Base-by-base conservation (phyloP, 2,888 invertebrate genomes). In the Atrina japonica region DNA sequence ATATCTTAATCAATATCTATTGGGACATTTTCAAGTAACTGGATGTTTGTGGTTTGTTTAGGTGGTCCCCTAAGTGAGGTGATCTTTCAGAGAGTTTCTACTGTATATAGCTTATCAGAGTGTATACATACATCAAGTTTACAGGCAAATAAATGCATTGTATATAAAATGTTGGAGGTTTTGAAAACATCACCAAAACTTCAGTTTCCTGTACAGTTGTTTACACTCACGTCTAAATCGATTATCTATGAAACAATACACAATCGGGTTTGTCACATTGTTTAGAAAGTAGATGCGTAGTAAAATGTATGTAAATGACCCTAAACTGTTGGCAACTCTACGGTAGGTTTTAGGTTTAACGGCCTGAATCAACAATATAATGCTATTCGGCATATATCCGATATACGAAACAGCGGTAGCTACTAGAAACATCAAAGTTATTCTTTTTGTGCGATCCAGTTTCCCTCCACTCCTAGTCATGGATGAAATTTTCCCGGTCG, bases 351-450 rank as follows among this genome's bases (percentile, higher is more conserved):
- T 52, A 23, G 30, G 49, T 25, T 58, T 71, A n/a, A 63, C 18
- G 0, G 61, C 66, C 21, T 71, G 61, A 3, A 71, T 71, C 23
- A 66, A 43, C n/a, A 66, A 25, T 1, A 71, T 47, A n/a, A 71
- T 47, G 16, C 52, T 45, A 21, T 71, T 61, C 1, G 71, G 71
- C 14, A 71, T 27, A 16, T 63, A 66, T 0, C 71, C 71, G 1
- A 66, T 49, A 40, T 71, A 71, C 2, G 71, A 71, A 16, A 71
- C 63, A 18, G 66, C 71, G 1, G 71, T 71, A 1, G 71, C 71
- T 2, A 71, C 66, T 18, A 71, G 27, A 58, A 71, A 71, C 71
- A 71, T 71, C n/a, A 71, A 25, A 7, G 71, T 71, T 2, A 71
- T 71, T 18, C 63, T 35, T 35, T 47, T 61, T 49, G 49, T 61